phyloP scores from a whole-genome alignment of 1,140 invertebrate species.

The Halictus rubicundus region DNA sequence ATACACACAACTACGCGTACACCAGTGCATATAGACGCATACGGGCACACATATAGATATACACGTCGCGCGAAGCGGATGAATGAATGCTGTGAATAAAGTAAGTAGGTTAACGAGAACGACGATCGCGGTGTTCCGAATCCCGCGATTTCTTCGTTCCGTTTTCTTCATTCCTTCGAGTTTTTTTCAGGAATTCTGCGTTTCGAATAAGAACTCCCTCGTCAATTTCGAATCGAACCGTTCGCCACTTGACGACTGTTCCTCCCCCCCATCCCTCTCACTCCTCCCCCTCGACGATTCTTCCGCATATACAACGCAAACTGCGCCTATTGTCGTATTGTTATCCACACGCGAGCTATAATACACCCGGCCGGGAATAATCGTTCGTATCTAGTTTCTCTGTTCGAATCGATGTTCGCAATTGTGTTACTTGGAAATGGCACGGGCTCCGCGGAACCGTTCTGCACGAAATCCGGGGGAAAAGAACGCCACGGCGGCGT shows the following conservation, averaged over 20 bases:
- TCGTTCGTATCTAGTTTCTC: constrained; percentile 48
- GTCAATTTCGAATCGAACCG: background rate
- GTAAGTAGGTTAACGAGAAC: constrained; percentile 50
- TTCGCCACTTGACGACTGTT: background rate
- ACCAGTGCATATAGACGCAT: background rate
- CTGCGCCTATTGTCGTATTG: constrained; percentile 30
- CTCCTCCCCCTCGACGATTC: background rate
- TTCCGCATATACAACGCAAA: constrained; percentile 1
- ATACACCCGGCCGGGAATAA: constrained; percentile 19
- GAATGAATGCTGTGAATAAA: constrained; percentile 44
- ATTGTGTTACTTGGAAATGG: constrained; percentile 43
- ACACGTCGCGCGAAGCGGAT: constrained; percentile 26
- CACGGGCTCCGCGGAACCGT: constrained; percentile 16
- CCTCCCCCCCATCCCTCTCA: background rate
- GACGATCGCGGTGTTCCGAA: constrained; percentile 16
- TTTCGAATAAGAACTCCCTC: background rate
- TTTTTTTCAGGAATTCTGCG: too few species aligned
- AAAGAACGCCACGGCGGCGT: constrained; percentile 7
- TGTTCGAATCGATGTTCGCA: constrained; percentile 42
- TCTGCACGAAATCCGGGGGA: constrained; percentile 6
- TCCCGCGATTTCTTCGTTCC: background rate
- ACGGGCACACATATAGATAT: too few species aligned
- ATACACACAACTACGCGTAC: background rate
- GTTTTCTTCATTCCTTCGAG: too few species aligned
- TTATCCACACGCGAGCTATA: constrained; percentile 40